Conservation (phyloP, 2,113 vertebrate genomes). For the Microcebus tavaratra region DNA sequence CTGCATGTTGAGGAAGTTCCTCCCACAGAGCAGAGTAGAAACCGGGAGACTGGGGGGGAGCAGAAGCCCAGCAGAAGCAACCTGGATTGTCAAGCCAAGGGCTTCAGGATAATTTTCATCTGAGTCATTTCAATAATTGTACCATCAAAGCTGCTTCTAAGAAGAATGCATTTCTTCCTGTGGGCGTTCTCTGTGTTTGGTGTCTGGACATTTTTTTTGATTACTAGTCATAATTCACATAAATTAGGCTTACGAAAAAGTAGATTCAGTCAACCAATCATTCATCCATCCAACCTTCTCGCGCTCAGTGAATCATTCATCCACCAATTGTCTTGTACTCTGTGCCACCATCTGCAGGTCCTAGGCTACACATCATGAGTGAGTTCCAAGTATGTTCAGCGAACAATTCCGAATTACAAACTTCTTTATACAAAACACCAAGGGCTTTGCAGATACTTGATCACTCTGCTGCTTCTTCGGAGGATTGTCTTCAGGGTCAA, state of each 20-base stretch:
- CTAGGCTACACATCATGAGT: background rate
- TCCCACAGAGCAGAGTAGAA: background rate
- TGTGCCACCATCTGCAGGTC: background rate
- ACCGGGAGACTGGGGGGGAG: background rate
- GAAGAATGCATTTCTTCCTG: background rate
- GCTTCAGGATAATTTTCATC: background rate
- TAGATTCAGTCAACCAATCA: background rate
- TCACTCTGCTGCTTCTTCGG: background rate
- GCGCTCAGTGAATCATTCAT: background rate
- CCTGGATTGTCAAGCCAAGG: accelerated
- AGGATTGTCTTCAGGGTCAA: background rate
- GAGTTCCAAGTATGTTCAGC: no score
- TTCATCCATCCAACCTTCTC: background rate
- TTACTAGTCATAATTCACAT: background rate
- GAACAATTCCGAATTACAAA: background rate
- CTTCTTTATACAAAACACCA: background rate
- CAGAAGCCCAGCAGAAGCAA: background rate
- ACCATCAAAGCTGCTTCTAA: background rate
- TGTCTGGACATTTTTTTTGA: background rate
- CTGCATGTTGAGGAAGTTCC: background rate
- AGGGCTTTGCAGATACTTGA: background rate
- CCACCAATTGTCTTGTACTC: background rate
- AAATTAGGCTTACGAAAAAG: background rate
- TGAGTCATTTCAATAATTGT: background rate
- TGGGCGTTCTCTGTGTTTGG: no score